A percentile compares a stretch with the other conserved stretches of the same genome.
Conservation (phyloP, 2,888 invertebrate genomes). For the Clivina fossor region DNA sequence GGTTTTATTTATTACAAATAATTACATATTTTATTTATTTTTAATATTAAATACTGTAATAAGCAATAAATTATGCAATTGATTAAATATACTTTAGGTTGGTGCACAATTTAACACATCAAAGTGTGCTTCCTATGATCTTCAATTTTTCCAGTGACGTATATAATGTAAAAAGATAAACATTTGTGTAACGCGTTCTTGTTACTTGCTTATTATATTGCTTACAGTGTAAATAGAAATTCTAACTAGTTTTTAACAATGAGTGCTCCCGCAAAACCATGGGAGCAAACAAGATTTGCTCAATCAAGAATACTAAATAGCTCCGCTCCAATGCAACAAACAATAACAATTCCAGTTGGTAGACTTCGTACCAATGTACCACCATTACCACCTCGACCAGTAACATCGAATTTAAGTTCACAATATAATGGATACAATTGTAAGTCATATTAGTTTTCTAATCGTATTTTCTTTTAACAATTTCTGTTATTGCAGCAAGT, state of each 20-base stretch:
- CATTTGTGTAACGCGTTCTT: background rate
- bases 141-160: slow-evolving; percentile 1
- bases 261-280: slow-evolving; percentile 48
- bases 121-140: no score
- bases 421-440: background rate
- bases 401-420: no score
- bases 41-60: no score
- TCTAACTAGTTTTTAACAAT: slow-evolving; percentile 40
- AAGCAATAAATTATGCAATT: no score
- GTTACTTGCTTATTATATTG: background rate
- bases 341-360: slow-evolving; percentile 19
- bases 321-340: slow-evolving; percentile 36
- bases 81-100: no score
- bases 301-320: slow-evolving; percentile 36
- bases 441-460: slow-evolving; percentile 1
- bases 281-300: slow-evolving; percentile 43
- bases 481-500: background rate
- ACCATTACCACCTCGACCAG: slow-evolving; percentile 51
- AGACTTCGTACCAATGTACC: slow-evolving; percentile 44
- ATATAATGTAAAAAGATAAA: background rate
- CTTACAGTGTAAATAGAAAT: slow-evolving; percentile 6
- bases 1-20: no score
- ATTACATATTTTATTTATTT: no score
- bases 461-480: background rate
- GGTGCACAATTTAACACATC: no score